Evolutionary conservation across 2,113 vertebrate genomes (phyloP).

Genomic region (Hucho hucho): DNA sequence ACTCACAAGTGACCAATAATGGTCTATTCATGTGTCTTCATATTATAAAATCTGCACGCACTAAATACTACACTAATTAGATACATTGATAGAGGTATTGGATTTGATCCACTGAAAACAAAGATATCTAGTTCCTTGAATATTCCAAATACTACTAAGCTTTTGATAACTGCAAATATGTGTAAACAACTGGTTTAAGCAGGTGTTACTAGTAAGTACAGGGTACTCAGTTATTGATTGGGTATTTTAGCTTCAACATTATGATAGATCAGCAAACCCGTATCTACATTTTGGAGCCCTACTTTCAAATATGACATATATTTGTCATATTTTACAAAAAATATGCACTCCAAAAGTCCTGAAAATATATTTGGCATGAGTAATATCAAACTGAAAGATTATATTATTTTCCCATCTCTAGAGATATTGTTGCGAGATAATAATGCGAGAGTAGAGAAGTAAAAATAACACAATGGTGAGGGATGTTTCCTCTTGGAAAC

Average conservation of each 20-base stretch:
- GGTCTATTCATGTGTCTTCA: not conserved
- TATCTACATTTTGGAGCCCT: not conserved
- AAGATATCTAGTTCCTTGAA: not conserved
- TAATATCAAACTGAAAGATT: not conserved
- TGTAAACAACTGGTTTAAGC: not conserved
- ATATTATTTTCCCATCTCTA: conserved; percentile 32
- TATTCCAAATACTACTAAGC: not conserved
- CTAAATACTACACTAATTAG: not conserved
- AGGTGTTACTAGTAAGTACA: not conserved
- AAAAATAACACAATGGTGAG: conserved; percentile 75
- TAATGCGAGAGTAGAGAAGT: conserved; percentile 62
- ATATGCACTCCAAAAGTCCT: too few relatives aligned
- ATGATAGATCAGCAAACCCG: not conserved
- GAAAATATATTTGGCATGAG: too few relatives aligned
- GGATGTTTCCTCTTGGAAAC: conserved; percentile 75
- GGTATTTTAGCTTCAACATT: not conserved
- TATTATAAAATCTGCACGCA: not conserved
- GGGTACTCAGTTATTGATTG: not conserved
- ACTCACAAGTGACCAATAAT: not conserved
- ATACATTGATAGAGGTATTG: not conserved
- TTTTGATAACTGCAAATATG: not conserved
- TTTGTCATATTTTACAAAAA: too few relatives aligned
- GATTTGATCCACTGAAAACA: not conserved
- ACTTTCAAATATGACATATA: conserved; percentile 13
- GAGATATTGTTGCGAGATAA: conserved; percentile 48